Base-by-base conservation (phyloP, 2,888 invertebrate species). In the Oxyteleia sp. region DNA sequence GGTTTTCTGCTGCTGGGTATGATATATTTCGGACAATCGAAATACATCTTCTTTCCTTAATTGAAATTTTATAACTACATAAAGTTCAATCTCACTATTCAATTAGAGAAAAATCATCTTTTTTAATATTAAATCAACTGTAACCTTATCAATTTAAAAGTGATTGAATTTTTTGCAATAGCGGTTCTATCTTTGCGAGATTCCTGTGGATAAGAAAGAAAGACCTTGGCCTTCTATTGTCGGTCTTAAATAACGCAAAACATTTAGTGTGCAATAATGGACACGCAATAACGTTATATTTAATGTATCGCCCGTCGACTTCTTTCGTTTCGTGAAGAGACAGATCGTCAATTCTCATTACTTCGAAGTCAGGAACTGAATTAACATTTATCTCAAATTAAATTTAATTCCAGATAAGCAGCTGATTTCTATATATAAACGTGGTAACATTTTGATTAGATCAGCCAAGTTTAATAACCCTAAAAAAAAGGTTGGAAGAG, bases 171-270 rank as follows among this genome's bases (percentile, higher is more conserved):
- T 26, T n/a, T n/a, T n/a, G n/a, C n/a, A n/a, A n/a, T n/a, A n/a
- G n/a, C 26, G 26, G 7, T 26, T 26, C 49, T 29, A 68, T 66
- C 66, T 59, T 66, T 71, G 41, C 51, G n/a, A 82, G 80, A 86
- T 87, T 85, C 86, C 74, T 47, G 63, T 15, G 82, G 78, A 79
- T 69, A 80, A 57, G 57, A 61, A 76, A 69, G 41, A 45, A 23
- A 75, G 86, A 87, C 90, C 90, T 91, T 91, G 90, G 84, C 91
- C 91, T 89, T 90, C 64, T 43, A 43, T 43, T 53, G 83, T 76
- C 53, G 83, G 84, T 84, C 82, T 79, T 86, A 85, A 88, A 87
- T 87, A 88, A 87, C 87, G 86, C 79, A 87, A 88, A 80, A 85
- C 83, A 84, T 84, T 84, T 82, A 71, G 85, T 86, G 85, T 87